A percentile compares a stretch with the other conserved stretches of the same genome.
phyloP scores from a whole-genome alignment of 2,888 invertebrate genomes.

The Agriotes lineatus region DNA sequence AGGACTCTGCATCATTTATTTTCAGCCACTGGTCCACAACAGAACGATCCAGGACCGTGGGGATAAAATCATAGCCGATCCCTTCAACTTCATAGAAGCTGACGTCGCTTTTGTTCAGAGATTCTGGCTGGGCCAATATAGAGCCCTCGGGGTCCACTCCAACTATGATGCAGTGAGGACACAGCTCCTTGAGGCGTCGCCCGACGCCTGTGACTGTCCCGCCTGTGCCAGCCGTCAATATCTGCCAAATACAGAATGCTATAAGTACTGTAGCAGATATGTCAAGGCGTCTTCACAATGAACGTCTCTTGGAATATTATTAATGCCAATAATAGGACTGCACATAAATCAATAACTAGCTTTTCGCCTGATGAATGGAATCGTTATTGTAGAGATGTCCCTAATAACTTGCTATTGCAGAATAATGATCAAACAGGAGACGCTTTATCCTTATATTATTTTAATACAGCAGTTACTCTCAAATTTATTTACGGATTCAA shows the following conservation, averaged over 20 bases:
- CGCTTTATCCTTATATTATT: no score
- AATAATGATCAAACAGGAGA: no score
- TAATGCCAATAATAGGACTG: no score
- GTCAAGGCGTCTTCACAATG: no score
- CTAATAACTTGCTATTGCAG: no score
- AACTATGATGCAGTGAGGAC: slow-evolving; percentile 83
- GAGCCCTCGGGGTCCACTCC: slow-evolving; percentile 95
- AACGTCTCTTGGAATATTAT: no score
- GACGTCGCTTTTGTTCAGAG: slow-evolving; percentile 78
- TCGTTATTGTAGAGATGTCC: no score
- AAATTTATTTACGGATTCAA: no score
- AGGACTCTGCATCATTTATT: slow-evolving; percentile 81
- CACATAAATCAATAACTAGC: no score
- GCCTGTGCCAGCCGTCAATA: slow-evolving; percentile 91
- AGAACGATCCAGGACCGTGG: slow-evolving; percentile 85
- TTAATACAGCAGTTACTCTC: no score
- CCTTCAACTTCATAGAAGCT: slow-evolving; percentile 89
- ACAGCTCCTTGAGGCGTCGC: slow-evolving; percentile 89
- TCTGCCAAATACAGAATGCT: no score
- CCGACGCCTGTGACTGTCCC: slow-evolving; percentile 95
- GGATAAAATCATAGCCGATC: slow-evolving; percentile 96
- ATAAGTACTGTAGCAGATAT: no score
- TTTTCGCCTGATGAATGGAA: background rate
- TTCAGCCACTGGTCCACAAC: slow-evolving; percentile 93
- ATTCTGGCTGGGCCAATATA: slow-evolving; percentile 85